These are phyloP conservation scores for Clarias magur DNA, from an alignment of 2,113 vertebrate species.

Conservation along the genomic window DNA sequence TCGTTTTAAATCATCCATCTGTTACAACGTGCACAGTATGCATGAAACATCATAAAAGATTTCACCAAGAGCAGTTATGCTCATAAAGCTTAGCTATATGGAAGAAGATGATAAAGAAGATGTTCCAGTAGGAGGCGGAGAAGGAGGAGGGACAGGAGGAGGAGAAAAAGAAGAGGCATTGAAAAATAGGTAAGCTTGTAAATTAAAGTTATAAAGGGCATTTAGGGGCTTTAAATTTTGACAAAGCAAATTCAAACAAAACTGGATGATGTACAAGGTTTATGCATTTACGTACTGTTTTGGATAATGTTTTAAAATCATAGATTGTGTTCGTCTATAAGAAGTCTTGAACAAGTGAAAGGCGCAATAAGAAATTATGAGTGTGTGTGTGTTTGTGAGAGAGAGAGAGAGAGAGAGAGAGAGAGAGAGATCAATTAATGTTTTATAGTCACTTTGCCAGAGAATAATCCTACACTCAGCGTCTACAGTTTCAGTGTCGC, in stretches of 20 bases:
- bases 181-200: neutral
- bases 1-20: neutral
- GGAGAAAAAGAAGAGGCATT: neutral
- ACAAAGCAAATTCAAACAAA: neutral
- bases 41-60: neutral
- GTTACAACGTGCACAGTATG: neutral
- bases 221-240: neutral
- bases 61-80: neutral
- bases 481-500: neutral
- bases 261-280: neutral
- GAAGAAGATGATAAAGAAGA: neutral
- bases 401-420: slow-evolving; percentile 16
- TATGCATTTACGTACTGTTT: neutral
- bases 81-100: neutral
- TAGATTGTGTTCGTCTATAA: neutral
- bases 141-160: no score
- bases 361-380: neutral
- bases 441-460: neutral
- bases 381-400: neutral
- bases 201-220: neutral
- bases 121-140: neutral
- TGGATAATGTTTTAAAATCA: neutral
- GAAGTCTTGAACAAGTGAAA: neutral
- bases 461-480: neutral
- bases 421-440: neutral